Conservation (phyloP, 1,140 invertebrate species). For the Acromyrmex echinatior region DNA sequence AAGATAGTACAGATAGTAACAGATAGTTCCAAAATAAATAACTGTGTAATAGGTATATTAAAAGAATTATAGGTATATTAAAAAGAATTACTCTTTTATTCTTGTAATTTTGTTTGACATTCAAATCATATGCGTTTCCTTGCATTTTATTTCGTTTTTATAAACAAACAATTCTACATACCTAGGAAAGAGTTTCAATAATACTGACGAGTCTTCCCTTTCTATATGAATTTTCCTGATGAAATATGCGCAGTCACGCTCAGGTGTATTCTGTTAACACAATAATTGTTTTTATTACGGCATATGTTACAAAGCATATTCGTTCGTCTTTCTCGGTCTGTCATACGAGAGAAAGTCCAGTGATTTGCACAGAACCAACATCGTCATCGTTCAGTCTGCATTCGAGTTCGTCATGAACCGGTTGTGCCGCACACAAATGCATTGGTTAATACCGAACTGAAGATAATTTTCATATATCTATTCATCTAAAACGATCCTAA, state of each 20-base stretch:
- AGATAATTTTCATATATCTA: constrained; percentile 6
- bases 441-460: not conserved
- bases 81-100: not conserved
- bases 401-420: not conserved
- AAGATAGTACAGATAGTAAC: not conserved
- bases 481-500: not conserved
- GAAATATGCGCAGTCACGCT: constrained; percentile 3
- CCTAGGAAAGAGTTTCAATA: not conserved
- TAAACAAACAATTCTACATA: not conserved
- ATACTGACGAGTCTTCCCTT: not conserved
- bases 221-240: not conserved
- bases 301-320: not conserved
- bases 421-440: not conserved
- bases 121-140: not conserved
- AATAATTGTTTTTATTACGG: not conserved
- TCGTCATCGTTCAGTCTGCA: not conserved
- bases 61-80: not conserved
- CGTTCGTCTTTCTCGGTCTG: not conserved
- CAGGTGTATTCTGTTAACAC: not conserved
- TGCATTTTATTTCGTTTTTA: not conserved
- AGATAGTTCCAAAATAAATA: not conserved
- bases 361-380: not conserved
- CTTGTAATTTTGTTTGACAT: not conserved
- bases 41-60: not conserved
- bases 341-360: constrained; percentile 3